Evolutionary conservation across 2,888 invertebrate species (phyloP).

Genomic region (Thereva unica): DNA sequence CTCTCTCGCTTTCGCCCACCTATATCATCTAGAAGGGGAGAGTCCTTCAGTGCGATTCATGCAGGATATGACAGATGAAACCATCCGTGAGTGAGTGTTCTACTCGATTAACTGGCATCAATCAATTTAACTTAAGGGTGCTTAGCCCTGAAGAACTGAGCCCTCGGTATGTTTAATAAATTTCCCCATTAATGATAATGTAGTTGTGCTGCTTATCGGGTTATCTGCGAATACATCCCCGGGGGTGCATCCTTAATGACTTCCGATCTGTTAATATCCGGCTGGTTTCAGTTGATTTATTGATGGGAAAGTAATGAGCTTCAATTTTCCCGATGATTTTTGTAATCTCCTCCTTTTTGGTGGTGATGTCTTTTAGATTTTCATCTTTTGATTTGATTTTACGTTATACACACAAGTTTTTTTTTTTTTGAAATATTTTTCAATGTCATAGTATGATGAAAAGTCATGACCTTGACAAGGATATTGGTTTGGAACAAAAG

Average conservation of each 20-base stretch:
- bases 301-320: conserved; percentile 27
- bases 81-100: not conserved
- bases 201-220: conserved; percentile 11
- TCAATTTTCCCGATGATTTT: conserved; percentile 10
- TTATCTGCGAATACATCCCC: not conserved
- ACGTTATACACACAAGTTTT: too few relatives aligned
- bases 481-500: too few relatives aligned
- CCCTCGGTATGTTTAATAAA: conserved; percentile 18
- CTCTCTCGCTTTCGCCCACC: not conserved
- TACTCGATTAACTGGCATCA: conserved; percentile 19
- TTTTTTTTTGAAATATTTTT: too few relatives aligned
- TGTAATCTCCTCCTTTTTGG: too few relatives aligned
- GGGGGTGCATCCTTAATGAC: conserved; percentile 11
- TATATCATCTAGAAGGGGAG: not conserved
- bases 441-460: too few relatives aligned
- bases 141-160: conserved; percentile 16
- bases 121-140: conserved; percentile 17
- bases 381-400: too few relatives aligned
- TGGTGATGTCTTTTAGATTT: too few relatives aligned
- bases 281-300: conserved; percentile 11
- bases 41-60: not conserved
- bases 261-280: conserved; percentile 31
- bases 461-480: too few relatives aligned
- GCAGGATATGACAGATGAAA: not conserved
- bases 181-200: conserved; percentile 25